phyloP scores from a whole-genome alignment of 2,797 vertebrate species.

The Neostethus bicornis region DNA sequence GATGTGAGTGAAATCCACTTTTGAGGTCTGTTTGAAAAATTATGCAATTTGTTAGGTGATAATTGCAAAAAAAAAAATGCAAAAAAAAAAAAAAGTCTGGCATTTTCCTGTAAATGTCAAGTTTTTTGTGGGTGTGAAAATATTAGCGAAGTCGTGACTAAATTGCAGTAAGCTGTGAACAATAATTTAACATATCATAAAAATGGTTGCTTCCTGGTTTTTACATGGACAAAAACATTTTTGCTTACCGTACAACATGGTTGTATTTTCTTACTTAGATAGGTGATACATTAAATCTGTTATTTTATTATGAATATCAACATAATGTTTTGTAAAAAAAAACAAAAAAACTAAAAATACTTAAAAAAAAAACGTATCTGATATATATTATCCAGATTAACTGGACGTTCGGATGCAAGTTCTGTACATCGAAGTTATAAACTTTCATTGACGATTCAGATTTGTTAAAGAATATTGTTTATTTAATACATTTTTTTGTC shows the following conservation, averaged over 20 bases:
- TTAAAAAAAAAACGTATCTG: constrained; percentile 26
- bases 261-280: constrained; percentile 79
- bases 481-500: constrained; percentile 40
- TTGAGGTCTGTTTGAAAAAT: constrained; percentile 69
- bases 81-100: constrained; percentile 68
- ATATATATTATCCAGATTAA: constrained; percentile 55
- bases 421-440: constrained; percentile 49
- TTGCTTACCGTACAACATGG: constrained; percentile 67
- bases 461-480: constrained; percentile 36
- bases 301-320: constrained; percentile 73
- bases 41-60: constrained; percentile 80
- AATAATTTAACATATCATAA: constrained; percentile 73
- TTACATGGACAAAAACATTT: constrained; percentile 66
- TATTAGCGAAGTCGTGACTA: constrained; percentile 51
- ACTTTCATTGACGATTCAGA: constrained; percentile 50
- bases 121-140: constrained; percentile 63
- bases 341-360: constrained; percentile 1
- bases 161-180: constrained; percentile 64
- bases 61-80: constrained; percentile 65
- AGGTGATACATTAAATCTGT: constrained; percentile 63
- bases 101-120: constrained; percentile 66
- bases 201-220: constrained; percentile 69
- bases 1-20: constrained; percentile 54
- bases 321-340: constrained; percentile 63
- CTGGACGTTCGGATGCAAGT: constrained; percentile 49